Conservation (phyloP, 2,888 invertebrate species). For the Siphlonurus alternatus region DNA sequence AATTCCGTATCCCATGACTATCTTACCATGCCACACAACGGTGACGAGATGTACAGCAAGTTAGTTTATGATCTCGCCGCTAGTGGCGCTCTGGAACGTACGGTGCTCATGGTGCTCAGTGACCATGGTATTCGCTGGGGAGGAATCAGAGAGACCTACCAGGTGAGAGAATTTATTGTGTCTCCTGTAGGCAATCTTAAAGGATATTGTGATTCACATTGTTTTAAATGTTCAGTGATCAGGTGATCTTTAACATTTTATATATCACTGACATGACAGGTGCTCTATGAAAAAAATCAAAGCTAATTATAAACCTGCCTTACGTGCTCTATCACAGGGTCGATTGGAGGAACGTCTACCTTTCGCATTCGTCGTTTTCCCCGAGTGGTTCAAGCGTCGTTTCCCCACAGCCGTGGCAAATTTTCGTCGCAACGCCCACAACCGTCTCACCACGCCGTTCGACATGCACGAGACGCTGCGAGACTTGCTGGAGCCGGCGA, state of each 20-base stretch:
- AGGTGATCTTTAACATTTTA: no score
- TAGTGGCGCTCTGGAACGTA: conserved; percentile 41
- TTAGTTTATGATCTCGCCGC: conserved; percentile 38
- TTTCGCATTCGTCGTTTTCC: conserved; percentile 54
- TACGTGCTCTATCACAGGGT: conserved; percentile 31
- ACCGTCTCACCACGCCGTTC: conserved; percentile 61
- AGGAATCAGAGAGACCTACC: conserved; percentile 61
- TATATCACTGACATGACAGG: no score
- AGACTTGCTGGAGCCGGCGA: conserved; percentile 39
- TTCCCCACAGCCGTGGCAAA: conserved; percentile 45
- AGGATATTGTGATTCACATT: no score
- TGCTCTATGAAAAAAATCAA: no score
- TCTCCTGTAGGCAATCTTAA: no score
- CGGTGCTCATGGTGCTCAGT: conserved; percentile 54
- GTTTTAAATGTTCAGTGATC: no score
- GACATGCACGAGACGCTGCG: conserved; percentile 65
- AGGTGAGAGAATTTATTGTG: conserved; percentile 26
- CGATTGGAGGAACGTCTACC: conserved; percentile 78
- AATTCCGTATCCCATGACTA: conserved; percentile 70
- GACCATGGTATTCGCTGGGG: conserved; percentile 88
- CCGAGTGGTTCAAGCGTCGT: conserved; percentile 46
- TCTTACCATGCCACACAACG: conserved; percentile 56
- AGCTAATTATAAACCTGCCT: no score
- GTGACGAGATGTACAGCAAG: conserved; percentile 44
- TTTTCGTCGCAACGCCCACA: conserved; percentile 41